phyloP scores from a whole-genome alignment of 2,113 vertebrate species.

The Setophaga coronata region DNA sequence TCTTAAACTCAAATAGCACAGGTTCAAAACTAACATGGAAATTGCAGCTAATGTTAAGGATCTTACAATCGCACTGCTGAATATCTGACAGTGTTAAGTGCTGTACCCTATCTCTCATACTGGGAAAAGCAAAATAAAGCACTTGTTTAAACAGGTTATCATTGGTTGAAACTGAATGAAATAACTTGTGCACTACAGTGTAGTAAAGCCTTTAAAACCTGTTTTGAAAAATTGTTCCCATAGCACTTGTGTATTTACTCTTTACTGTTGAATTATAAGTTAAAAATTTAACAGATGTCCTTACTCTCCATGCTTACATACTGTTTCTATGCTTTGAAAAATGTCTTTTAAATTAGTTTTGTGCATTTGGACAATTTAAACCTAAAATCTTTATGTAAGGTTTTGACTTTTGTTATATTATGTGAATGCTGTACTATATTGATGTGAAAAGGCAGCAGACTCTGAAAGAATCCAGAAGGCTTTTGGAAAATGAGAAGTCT shows the following conservation, averaged over 20 bases:
- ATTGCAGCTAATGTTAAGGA: background rate
- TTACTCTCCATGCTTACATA: background rate
- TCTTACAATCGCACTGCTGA: background rate
- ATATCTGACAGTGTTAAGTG: background rate
- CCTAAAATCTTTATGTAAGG: background rate
- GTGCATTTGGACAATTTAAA: background rate
- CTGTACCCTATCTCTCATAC: background rate
- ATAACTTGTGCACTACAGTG: background rate
- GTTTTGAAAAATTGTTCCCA: background rate
- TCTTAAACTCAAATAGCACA: background rate
- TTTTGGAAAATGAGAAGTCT: constrained; percentile 28
- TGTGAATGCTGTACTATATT: background rate
- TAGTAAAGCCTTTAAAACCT: background rate
- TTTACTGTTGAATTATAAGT: background rate
- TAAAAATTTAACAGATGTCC: background rate
- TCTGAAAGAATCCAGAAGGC: constrained; percentile 43
- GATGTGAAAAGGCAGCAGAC: background rate
- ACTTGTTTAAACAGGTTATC: background rate
- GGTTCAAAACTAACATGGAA: background rate
- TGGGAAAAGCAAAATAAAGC: background rate
- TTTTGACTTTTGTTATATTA: background rate
- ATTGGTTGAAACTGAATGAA: background rate
- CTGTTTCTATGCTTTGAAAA: background rate
- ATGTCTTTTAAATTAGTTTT: background rate
- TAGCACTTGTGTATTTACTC: background rate